Evolutionary conservation across 2,888 invertebrate species (phyloP).

Genomic region (Drepanosiphum platanoidis): DNA sequence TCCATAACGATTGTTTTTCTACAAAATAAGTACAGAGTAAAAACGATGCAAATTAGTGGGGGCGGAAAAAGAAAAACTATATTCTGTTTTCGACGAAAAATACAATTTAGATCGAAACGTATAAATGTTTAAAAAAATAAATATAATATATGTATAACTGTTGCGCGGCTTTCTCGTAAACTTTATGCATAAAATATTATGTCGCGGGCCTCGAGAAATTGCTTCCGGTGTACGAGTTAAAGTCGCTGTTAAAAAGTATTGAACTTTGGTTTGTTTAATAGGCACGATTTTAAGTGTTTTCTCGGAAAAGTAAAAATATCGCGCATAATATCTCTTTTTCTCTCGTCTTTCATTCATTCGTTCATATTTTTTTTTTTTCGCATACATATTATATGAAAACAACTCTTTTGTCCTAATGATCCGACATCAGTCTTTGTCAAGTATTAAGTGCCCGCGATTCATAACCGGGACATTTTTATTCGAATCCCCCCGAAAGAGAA

Average conservation of each 20-base stretch:
- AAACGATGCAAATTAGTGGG: too few relatives aligned
- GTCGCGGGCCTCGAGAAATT: background rate
- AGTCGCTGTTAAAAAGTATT: constrained; percentile 28
- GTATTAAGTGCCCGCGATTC: constrained; percentile 58
- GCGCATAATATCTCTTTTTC: background rate
- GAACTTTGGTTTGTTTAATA: constrained; percentile 28
- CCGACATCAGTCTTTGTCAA: constrained; percentile 59
- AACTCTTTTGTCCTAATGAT: constrained; percentile 47
- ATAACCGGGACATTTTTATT: constrained; percentile 60
- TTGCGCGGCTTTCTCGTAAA: constrained; percentile 1
- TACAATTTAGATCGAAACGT: background rate
- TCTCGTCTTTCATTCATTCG: constrained; percentile 21
- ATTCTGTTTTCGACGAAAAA: background rate
- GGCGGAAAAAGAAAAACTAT: background rate
- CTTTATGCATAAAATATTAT: constrained; percentile 29
- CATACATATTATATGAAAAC: too few relatives aligned
- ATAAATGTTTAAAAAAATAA: too few relatives aligned
- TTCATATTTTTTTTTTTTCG: constrained; percentile 18
- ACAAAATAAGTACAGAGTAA: background rate
- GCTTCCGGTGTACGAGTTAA: background rate
- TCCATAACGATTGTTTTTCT: background rate
- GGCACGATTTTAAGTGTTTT: constrained; percentile 24
- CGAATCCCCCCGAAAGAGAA: constrained; percentile 23
- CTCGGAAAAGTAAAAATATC: background rate
- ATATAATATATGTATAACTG: background rate